Percentiles rank a stretch among this genome's conserved stretches.
phyloP scores from a whole-genome alignment of 1,140 invertebrate species.

The Homarus americanus region DNA sequence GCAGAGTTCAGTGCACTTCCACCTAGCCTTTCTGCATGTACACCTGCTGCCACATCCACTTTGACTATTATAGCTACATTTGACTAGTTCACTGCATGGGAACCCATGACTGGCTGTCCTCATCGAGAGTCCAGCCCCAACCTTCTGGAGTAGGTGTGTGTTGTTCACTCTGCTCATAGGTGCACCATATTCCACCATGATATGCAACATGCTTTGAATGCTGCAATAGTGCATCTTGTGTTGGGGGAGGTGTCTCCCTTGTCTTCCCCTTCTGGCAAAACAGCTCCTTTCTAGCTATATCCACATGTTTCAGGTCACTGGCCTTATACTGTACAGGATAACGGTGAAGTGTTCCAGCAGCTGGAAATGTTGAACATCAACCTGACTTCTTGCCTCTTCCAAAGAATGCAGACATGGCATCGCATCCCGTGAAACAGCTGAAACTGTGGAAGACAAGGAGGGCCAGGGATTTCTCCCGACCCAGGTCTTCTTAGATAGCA shows the following conservation, averaged over 20 bases:
- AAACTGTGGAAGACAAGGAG: slow-evolving; percentile 1
- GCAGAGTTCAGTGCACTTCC: slow-evolving; percentile 31
- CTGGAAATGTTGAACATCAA: slow-evolving; percentile 14
- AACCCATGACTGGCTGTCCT: background rate
- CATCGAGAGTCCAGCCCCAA: slow-evolving; percentile 6
- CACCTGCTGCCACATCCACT: background rate
- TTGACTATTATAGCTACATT: background rate
- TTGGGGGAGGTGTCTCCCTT: background rate
- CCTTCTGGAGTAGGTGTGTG: background rate
- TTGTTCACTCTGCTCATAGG: background rate
- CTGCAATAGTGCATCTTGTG: slow-evolving; percentile 23
- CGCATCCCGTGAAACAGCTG: slow-evolving; percentile 22
- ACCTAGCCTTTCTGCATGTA: slow-evolving; percentile 10
- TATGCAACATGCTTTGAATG: slow-evolving; percentile 20
- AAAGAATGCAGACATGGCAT: background rate
- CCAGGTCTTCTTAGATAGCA: slow-evolving; percentile 5
- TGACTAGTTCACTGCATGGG: slow-evolving; percentile 22
- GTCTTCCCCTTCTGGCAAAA: slow-evolving; percentile 24
- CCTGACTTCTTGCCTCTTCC: slow-evolving; percentile 14
- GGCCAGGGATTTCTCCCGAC: background rate
- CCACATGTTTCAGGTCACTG: slow-evolving; percentile 26
- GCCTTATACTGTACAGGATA: slow-evolving; percentile 37
- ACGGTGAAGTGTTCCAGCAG: slow-evolving; percentile 23
- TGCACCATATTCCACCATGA: slow-evolving; percentile 15
- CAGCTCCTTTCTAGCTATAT: slow-evolving; percentile 20